Evolutionary conservation across 2,113 vertebrate species (phyloP).

Genomic region (Rynchops niger): DNA sequence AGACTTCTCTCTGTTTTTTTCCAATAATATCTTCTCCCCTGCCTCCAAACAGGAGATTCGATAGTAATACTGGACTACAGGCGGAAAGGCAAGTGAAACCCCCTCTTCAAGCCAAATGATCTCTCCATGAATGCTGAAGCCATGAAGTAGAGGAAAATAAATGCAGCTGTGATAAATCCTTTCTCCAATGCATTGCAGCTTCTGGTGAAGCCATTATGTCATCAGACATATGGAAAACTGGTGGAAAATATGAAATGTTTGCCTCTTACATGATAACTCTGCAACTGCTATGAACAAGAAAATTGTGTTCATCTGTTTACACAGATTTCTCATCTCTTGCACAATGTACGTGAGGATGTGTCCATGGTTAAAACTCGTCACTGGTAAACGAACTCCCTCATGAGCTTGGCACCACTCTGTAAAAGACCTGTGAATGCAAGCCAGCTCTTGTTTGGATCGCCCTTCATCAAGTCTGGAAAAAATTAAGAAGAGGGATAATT

Average conservation of each 20-base stretch:
- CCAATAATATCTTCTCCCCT: neutral
- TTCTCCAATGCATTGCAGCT: conserved; percentile 29
- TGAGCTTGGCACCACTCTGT: conserved; percentile 8
- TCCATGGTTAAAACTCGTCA: conserved; percentile 27
- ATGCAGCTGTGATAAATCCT: conserved; percentile 21
- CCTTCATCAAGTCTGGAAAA: conserved; percentile 29
- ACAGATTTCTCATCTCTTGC: conserved; percentile 41
- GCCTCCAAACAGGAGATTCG: conserved; percentile 63
- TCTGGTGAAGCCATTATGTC: conserved; percentile 49
- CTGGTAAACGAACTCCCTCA: neutral
- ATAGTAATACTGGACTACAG: conserved; percentile 48
- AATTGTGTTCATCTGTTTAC: conserved; percentile 42
- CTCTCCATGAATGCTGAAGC: conserved; percentile 5
- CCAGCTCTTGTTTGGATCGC: conserved; percentile 44
- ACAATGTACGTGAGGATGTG: conserved; percentile 15
- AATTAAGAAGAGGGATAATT: conserved; percentile 29
- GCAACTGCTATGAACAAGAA: conserved; percentile 28
- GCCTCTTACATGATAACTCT: conserved; percentile 14
- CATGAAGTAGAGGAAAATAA: conserved; percentile 62
- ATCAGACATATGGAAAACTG: conserved; percentile 35
- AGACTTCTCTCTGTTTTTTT: neutral
- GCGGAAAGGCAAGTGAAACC: conserved; percentile 63
- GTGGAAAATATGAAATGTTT: conserved; percentile 39
- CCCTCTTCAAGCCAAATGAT: neutral
- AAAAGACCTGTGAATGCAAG: conserved; percentile 24